Evolutionary conservation across 2,797 vertebrate species (phyloP), one percentile per base, ranked within the genome.

Genomic region (Pachyuromys duprasi): DNA sequence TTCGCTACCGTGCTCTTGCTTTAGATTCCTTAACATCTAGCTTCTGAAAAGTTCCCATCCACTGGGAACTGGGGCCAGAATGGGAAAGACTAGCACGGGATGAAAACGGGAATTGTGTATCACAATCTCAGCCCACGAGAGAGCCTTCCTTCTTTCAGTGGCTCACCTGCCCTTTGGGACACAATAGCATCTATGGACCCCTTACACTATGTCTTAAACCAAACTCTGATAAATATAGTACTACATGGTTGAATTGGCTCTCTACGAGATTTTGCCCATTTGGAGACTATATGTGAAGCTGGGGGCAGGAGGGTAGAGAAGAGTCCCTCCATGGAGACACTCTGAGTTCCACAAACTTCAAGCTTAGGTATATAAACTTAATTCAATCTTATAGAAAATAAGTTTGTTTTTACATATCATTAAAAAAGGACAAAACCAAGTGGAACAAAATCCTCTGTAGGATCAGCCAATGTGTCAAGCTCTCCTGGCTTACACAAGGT

Each of bases 381-480:
- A 88, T 57, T 17, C 39, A 89, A 7, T 18, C 55, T 89, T 69
- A 33, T 4, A 90, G 3, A 63, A 67, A 92, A 42, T 67, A 75
- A 13, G 63, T 62, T 90, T 89, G 36, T 63, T 74, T 88, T 81
- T 89, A 63, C 86, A 95, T 7, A 60, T 86, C 17, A 82, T 90
- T 90, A 78, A 63, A 76, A 89, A 88, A 74, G 17, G 42, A 42
- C 11, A 39, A 83, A 86, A 90, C n/a, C 53, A 67, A 91, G 62
- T 1, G 86, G 57, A 57, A 31, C 26, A 86, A 36, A 53, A 74
- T 18, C 76, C n/a, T 63, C 45, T 82, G 76, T 55, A 86, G 75
- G 83, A 91, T 69, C 36, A 55, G 2, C 60, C 49, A 67, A 3
- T 57, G 79, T 24, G 60, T 75, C 60, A 91, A 83, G 45, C 57